These are phyloP conservation scores for Rhagologus leucostigma DNA, from an alignment of 2,113 vertebrate genomes.

Conservation along the genomic window DNA sequence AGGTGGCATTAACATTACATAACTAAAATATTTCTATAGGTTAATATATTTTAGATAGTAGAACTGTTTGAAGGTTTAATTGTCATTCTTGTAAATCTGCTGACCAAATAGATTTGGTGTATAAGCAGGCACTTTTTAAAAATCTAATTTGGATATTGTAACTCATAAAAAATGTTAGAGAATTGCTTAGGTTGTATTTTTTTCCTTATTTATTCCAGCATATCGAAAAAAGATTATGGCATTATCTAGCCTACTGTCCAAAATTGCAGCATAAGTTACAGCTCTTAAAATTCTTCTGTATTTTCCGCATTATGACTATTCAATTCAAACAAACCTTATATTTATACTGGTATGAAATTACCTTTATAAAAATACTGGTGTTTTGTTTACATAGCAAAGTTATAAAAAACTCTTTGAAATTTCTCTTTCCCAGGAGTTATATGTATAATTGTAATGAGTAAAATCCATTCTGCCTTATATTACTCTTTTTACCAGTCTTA, in stretches of 20 bases:
- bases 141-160: background rate
- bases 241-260: background rate
- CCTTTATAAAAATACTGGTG: background rate
- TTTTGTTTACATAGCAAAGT: background rate
- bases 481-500: background rate
- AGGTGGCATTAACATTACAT: background rate
- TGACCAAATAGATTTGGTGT: background rate
- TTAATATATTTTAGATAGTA: background rate
- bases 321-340: background rate
- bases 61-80: background rate
- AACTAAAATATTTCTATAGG: background rate
- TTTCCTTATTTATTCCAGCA: background rate
- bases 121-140: background rate
- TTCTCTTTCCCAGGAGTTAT: background rate
- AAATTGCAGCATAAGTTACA: background rate
- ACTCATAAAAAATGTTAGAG: background rate
- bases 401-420: background rate
- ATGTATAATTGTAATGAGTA: background rate
- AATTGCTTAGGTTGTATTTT: fast-evolving
- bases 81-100: background rate
- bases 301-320: background rate
- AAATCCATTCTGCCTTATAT: background rate
- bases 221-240: background rate
- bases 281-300: background rate
- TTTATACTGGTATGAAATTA: background rate